Evolutionary conservation across 2,888 invertebrate species (phyloP).

Genomic region (Anthrax anthrax): DNA sequence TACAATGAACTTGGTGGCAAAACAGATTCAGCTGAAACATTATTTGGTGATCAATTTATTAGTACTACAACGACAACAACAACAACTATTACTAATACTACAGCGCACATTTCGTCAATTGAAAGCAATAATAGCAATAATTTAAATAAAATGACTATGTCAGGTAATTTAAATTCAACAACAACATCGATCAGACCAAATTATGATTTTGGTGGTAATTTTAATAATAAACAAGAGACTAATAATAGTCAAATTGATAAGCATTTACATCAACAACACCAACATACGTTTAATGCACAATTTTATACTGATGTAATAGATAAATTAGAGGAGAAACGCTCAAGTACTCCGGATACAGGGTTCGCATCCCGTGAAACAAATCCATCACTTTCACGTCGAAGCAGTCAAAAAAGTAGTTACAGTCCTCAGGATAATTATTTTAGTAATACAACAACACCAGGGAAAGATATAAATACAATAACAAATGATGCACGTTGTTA

Average conservation of each 20-base stretch:
- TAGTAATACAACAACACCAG: conserved; percentile 12
- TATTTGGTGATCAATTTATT: conserved; percentile 23
- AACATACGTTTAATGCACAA: conserved; percentile 15
- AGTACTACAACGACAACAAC: conserved; percentile 1
- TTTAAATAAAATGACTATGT: not conserved
- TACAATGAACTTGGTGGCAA: conserved; percentile 35
- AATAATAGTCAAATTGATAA: conserved; percentile 29
- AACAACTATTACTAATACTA: not conserved
- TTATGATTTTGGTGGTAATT: conserved; percentile 27
- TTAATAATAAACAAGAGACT: conserved; percentile 26
- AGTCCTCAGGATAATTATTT: conserved; percentile 31
- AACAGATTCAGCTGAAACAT: conserved; percentile 34
- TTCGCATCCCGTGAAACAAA: conserved; percentile 34
- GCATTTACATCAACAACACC: conserved; percentile 25
- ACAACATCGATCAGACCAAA: not conserved
- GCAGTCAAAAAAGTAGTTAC: conserved; percentile 34
- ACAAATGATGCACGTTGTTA: conserved; percentile 18
- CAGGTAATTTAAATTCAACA: not conserved
- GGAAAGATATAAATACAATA: conserved; percentile 10
- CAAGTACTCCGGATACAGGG: conserved; percentile 34
- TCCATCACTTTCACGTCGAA: conserved; percentile 31
- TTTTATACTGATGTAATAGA: conserved; percentile 17
- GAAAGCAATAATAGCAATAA: conserved; percentile 26
- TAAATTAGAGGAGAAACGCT: conserved; percentile 27
- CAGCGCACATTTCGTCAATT: conserved; percentile 21